Conservation (phyloP, 1,140 invertebrate species). For the Oreohelix idahoensis region DNA sequence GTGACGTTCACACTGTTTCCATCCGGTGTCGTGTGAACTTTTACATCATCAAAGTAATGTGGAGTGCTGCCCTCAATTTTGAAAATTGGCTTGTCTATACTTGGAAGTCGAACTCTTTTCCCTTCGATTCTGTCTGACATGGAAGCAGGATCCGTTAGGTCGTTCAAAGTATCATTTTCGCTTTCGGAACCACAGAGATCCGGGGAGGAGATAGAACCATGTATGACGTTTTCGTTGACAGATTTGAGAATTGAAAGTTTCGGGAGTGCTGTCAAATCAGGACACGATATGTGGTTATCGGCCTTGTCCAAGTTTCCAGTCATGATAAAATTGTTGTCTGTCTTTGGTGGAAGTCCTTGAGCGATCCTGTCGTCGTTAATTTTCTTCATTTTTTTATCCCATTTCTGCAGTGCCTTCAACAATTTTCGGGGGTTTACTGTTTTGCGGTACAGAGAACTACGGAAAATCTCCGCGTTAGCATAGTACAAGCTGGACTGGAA, state of each 20-base stretch:
- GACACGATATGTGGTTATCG: neutral
- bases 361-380: constrained; percentile 38
- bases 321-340: constrained; percentile 33
- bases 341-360: constrained; percentile 32
- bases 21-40: neutral
- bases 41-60: neutral
- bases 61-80: constrained; percentile 35
- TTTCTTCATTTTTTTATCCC: constrained; percentile 49
- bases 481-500: constrained; percentile 75
- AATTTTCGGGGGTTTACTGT: constrained; percentile 63
- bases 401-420: constrained; percentile 64
- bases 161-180: neutral
- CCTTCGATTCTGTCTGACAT: neutral
- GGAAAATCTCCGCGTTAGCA: constrained; percentile 74
- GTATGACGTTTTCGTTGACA: neutral
- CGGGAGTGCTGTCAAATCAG: neutral
- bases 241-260: neutral
- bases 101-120: constrained; percentile 37
- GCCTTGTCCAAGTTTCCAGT: constrained; percentile 9
- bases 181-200: neutral
- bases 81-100: constrained; percentile 52
- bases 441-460: constrained; percentile 58
- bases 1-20: neutral
- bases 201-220: neutral
- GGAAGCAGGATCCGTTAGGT: neutral